phyloP scores from a whole-genome alignment of 2,888 invertebrate genomes.

The Parasteatoda lunata region DNA sequence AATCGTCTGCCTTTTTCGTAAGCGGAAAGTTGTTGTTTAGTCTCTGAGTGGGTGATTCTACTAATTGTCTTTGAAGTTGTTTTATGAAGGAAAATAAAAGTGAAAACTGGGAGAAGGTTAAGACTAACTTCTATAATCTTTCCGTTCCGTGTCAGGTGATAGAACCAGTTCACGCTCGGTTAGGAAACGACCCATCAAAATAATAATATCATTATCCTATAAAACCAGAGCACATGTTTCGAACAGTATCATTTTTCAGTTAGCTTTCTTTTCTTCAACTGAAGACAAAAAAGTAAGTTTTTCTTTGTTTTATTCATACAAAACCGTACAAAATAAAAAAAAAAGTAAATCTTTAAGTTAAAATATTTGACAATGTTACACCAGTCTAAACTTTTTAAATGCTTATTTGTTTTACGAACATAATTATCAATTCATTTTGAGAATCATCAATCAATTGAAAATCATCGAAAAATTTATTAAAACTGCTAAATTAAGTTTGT shows the following conservation, averaged over 20 bases:
- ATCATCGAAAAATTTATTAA: too few species aligned
- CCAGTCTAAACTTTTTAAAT: too few species aligned
- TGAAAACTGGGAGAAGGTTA: background rate
- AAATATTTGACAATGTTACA: too few species aligned
- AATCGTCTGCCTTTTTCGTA: background rate
- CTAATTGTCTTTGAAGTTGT: background rate
- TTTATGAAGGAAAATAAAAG: background rate
- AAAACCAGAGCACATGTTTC: background rate
- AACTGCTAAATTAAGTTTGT: too few species aligned
- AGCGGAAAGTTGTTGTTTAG: background rate
- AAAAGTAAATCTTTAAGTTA: too few species aligned
- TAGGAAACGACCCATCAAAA: background rate
- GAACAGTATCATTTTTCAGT: background rate
- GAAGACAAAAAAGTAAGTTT: background rate
- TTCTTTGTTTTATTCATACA: background rate
- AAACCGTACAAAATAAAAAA: too few species aligned
- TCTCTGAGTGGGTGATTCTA: background rate
- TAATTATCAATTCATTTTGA: too few species aligned
- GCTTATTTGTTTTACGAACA: too few species aligned
- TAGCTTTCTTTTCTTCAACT: background rate
- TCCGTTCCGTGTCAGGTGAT: conserved; percentile 29
- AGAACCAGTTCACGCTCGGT: background rate
- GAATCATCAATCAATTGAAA: too few species aligned
- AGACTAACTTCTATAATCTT: background rate
- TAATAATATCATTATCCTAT: background rate